Evolutionary conservation across 2,888 invertebrate species (phyloP).

Genomic region (Deroplatys truncata): DNA sequence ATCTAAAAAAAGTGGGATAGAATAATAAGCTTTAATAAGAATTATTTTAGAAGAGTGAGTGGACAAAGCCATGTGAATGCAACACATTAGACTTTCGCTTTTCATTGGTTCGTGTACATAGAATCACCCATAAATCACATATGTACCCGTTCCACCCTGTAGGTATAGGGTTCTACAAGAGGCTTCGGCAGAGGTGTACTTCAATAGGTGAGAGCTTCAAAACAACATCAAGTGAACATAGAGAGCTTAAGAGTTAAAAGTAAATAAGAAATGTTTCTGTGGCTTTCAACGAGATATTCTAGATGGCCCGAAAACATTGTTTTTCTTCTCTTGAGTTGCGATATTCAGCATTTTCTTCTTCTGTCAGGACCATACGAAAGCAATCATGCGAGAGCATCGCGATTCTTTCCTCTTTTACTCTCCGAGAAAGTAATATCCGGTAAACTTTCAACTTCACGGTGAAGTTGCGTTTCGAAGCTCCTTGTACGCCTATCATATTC

Average conservation of each 20-base stretch:
- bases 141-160: too few species aligned
- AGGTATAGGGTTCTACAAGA: too few species aligned
- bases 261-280: neutral
- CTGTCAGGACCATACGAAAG: neutral
- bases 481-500: neutral
- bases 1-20: too few species aligned
- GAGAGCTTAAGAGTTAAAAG: neutral
- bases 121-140: too few species aligned
- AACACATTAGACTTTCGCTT: too few species aligned
- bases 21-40: too few species aligned
- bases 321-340: neutral
- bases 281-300: neutral
- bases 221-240: neutral
- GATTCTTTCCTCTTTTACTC: neutral
- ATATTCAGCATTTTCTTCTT: neutral
- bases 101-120: too few species aligned
- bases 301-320: neutral
- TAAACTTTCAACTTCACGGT: neutral
- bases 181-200: too few species aligned
- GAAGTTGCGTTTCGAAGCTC: neutral
- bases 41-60: too few species aligned
- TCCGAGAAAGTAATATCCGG: conserved; percentile 2
- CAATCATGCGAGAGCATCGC: neutral
- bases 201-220: neutral
- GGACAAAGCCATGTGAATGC: too few species aligned